phyloP scores from a whole-genome alignment of 2,113 vertebrate genomes.

The Gallinago jamesoni region DNA sequence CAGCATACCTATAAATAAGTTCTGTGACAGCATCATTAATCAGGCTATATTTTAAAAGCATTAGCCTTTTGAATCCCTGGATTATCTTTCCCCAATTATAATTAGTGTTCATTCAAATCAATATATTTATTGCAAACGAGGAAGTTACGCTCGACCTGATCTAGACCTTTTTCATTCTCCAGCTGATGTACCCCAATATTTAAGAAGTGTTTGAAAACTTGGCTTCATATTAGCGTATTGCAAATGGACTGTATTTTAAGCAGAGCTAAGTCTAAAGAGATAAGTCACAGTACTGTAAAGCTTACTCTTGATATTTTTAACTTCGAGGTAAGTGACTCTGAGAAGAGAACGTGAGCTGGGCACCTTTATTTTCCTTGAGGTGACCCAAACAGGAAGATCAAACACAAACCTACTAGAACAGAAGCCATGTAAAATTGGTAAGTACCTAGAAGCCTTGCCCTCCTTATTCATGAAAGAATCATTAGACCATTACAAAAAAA shows the following conservation, averaged over 20 bases:
- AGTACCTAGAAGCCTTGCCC: background rate
- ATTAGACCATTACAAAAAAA: background rate
- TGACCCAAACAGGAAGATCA: background rate
- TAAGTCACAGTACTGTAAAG: background rate
- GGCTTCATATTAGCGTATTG: background rate
- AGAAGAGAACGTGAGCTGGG: background rate
- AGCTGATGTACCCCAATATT: background rate
- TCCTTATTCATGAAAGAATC: background rate
- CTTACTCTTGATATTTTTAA: background rate
- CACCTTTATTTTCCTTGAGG: background rate
- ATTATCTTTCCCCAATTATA: constrained; percentile 32
- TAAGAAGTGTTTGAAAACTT: background rate
- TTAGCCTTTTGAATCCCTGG: constrained; percentile 53
- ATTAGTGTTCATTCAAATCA: constrained; percentile 37
- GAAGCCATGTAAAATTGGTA: background rate
- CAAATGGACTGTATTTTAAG: background rate
- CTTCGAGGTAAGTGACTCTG: background rate
- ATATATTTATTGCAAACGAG: background rate
- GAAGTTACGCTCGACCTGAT: background rate
- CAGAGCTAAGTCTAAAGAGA: background rate
- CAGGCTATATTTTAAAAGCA: constrained; percentile 56
- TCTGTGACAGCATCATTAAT: constrained; percentile 54
- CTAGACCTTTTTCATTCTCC: background rate
- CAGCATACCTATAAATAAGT: constrained; percentile 52
- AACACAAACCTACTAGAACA: background rate